These are phyloP conservation scores for Odontophorus gujanensis DNA, from an alignment of 2,113 vertebrate species.

Conservation along the genomic window DNA sequence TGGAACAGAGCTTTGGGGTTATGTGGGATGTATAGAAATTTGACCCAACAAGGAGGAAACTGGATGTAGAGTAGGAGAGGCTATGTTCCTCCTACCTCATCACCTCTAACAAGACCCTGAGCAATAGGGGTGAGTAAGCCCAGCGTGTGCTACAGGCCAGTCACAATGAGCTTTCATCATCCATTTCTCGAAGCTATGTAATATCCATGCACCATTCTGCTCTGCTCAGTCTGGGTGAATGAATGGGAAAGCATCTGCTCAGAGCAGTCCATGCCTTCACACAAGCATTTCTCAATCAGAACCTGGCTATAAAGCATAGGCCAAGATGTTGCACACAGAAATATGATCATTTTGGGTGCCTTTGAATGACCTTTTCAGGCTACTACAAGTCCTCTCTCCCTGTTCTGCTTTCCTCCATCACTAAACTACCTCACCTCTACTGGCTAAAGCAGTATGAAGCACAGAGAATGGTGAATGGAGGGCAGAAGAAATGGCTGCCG, in stretches of 20 bases:
- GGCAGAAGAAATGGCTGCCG: not conserved
- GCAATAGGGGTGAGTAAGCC: not conserved
- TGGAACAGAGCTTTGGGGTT: not conserved
- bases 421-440: not conserved
- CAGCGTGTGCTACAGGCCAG: not conserved
- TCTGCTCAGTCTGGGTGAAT: not conserved
- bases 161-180: not conserved
- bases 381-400: not conserved
- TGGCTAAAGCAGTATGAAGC: not conserved
- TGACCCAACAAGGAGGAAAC: not conserved
- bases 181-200: not conserved
- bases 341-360: not conserved
- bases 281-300: not conserved
- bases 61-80: not conserved
- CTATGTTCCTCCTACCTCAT: not conserved
- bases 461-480: fast-evolving
- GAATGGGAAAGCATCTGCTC: not conserved
- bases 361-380: not conserved
- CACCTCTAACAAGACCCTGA: not conserved
- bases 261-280: not conserved
- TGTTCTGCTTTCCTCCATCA: not conserved
- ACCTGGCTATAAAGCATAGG: not conserved
- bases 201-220: not conserved
- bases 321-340: not conserved
- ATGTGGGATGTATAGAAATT: not conserved